Evolutionary conservation across 1,140 invertebrate genomes (phyloP).

Genomic region (Calosoma granatense): DNA sequence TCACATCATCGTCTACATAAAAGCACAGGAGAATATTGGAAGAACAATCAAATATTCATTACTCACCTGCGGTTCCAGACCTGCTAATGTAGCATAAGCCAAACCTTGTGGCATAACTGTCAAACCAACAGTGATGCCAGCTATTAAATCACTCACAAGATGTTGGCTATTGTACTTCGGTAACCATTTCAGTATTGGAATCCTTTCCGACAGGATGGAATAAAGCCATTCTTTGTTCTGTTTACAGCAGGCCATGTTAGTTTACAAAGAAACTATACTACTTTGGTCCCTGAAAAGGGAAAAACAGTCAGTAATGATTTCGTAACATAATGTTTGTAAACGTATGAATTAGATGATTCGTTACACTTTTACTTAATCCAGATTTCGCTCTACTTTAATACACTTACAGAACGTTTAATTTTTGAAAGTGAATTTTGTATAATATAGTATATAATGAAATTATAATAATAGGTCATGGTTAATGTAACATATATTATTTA

Average conservation of each 20-base stretch:
- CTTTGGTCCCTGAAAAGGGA: constrained; percentile 8
- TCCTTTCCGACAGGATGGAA: constrained; percentile 29
- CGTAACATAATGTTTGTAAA: too few relatives aligned
- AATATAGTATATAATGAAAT: too few relatives aligned
- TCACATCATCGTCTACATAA: not conserved
- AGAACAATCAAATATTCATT: not conserved
- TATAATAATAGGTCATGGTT: too few relatives aligned
- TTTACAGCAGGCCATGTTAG: not conserved
- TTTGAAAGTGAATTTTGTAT: too few relatives aligned
- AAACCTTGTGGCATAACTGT: constrained; percentile 83
- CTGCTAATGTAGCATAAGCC: constrained; percentile 76
- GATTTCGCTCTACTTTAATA: too few relatives aligned
- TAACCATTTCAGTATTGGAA: constrained; percentile 59
- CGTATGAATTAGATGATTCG: too few relatives aligned
- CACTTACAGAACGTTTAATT: too few relatives aligned
- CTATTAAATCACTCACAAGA: constrained; percentile 63
- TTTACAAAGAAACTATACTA: constrained; percentile 11
- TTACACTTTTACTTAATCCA: too few relatives aligned
- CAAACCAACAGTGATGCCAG: constrained; percentile 75
- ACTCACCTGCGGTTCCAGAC: constrained; percentile 66
- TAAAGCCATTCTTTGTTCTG: constrained; percentile 15
- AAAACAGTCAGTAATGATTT: too few relatives aligned
- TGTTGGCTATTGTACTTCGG: constrained; percentile 61
- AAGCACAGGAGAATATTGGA: not conserved
- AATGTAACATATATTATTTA: too few relatives aligned